Base-by-base conservation (phyloP, 2,888 invertebrate genomes). In the Zygothrica quintamaculata region DNA sequence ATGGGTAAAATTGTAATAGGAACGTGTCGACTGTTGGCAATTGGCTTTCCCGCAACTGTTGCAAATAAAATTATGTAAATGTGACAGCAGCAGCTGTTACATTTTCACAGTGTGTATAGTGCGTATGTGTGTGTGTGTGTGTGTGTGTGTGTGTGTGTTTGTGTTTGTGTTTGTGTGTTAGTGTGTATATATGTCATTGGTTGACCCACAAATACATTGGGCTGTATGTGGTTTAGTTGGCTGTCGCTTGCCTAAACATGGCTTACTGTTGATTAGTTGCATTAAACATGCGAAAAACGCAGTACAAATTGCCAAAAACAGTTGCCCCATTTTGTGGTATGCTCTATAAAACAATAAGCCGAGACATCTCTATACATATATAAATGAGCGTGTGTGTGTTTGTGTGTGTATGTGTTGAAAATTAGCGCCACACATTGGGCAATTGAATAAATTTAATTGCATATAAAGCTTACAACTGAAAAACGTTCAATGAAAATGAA, bases 31-130 rank as follows among this genome's bases (percentile, higher is more conserved):
- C 65, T 74, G 65, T 31, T 74, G 48, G 55, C 59, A 64, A 74
- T 65, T 70, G 75, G 75, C 18, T 42, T 60, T 15, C 43, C n/a
- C 60, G 77, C 77, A 67, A 60, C 61, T 73, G 79, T 73, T 77
- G 84, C 81, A 80, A 81, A 86, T 86, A 64, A 84, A 84, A 81
- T 81, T 86, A 81, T 86, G 87, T 77, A 84, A 81, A 86, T 86
- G 80, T 74, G 87, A 71, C 80, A 80, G 69, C 47, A 52, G 39
- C 77, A 74, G 65, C 69, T 59, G 58, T 57, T 57, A 25, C 40
- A 15, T 13, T 46, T 42, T 15, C 16, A 61, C 18, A 18, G 46
- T 50, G 29, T 29, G 29, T 29, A n/a, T 5, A 8, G 5, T 29
- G 3, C 29, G 5, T 29, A 12, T 39, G 42, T 39, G 42, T 76